These are phyloP conservation scores for Ectropis crepuscularia DNA, from an alignment of 2,888 invertebrate species.

Conservation along the genomic window DNA sequence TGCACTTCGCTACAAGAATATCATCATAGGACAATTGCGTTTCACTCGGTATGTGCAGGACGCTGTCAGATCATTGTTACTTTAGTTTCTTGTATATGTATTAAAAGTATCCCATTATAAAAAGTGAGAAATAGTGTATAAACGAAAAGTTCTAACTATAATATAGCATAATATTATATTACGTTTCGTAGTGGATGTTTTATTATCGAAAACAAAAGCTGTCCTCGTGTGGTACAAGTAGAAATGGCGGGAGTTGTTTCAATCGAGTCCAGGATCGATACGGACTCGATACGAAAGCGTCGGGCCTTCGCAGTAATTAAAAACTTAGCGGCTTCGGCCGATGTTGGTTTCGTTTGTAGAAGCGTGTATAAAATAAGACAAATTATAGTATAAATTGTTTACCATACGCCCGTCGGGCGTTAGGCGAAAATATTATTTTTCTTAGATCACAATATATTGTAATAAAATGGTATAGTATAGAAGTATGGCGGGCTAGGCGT, in stretches of 20 bases:
- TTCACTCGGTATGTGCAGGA: too few relatives aligned
- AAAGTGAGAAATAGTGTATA: constrained; percentile 57
- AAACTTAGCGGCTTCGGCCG: constrained; percentile 46
- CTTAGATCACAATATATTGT: constrained; percentile 85
- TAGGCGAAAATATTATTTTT: constrained; percentile 85
- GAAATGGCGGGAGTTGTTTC: constrained; percentile 37
- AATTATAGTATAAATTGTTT: constrained; percentile 83
- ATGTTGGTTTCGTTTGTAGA: constrained; percentile 66
- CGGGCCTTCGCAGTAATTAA: constrained; percentile 60
- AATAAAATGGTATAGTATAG: constrained; percentile 77
- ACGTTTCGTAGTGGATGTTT: constrained; percentile 79
- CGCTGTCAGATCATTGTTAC: too few relatives aligned
- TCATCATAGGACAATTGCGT: too few relatives aligned
- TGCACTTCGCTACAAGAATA: too few relatives aligned
- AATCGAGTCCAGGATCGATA: constrained; percentile 1
- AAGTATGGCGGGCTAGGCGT: constrained; percentile 60
- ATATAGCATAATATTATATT: constrained; percentile 67
- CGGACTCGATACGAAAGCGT: constrained; percentile 43
- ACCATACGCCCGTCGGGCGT: constrained; percentile 74
- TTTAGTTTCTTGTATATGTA: constrained; percentile 8
- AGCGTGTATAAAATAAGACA: constrained; percentile 71
- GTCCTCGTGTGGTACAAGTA: constrained; percentile 47
- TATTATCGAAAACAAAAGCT: constrained; percentile 59
- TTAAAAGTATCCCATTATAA: constrained; percentile 64
- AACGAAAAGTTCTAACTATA: constrained; percentile 34